Evolutionary conservation across 2,797 vertebrate genomes (phyloP), one percentile per base, ranked within the genome.

Genomic region (Coendou prehensilis): DNA sequence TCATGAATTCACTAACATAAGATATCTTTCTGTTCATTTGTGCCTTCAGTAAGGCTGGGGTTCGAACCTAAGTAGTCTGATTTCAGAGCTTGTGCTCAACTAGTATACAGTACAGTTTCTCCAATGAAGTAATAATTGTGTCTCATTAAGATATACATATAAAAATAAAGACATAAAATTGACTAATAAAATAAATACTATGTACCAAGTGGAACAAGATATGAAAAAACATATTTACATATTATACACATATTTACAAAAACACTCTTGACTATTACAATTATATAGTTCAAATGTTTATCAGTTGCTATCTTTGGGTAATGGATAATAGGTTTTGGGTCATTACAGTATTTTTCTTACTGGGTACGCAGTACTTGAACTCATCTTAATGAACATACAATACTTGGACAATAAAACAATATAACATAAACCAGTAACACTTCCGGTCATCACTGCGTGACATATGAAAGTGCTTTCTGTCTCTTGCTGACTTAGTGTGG

Each of bases 91-190:
- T 89, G 17, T 84, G 1, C 20, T 57, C 28, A 78, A 89, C 73
- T 75, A 67, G 9, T 47, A 1, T 59, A 13, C 88, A 73, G 54
- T 67, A 67, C 4, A 61, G 81, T 11, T 56, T 92, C 73, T 81
- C 23, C 59, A 69, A 18, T 69, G 28, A 67, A 89, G 47, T 50
- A 76, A 76, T 67, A 76, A 41, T 87, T 87, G 33, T 47, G 17
- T 45, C 79, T 87, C 76, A 71, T 64, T 83, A 87, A 59, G 33
- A 82, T 13, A 73, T 5, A 45, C 26, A 69, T 45, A 56, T 56
- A 71, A 71, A 18, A 71, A 71, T 94, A 69, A 79, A 80, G 63
- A 59, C 14, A 80, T 59, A 69, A 95, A 67, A 28, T 30, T 93
- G 23, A 85, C 2, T 93, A 88, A 47, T 64, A 88, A 67, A 79